Evolutionary conservation across 2,797 vertebrate genomes (phyloP), one percentile per base, ranked within the genome.

Genomic region (Acipenser ruthenus): DNA sequence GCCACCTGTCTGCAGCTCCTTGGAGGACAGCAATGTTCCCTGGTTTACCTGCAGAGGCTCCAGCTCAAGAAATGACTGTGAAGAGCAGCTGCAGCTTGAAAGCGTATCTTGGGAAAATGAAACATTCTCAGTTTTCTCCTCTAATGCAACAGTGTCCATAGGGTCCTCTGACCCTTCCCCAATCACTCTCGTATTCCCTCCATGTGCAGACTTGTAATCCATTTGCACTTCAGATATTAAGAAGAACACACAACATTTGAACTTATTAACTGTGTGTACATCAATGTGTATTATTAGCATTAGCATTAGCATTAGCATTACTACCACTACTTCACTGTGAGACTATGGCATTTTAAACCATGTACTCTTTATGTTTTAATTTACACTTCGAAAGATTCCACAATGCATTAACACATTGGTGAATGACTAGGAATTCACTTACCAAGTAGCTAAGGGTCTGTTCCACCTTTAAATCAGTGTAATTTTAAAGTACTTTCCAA

Each of bases 1-100:
- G 18, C 18, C 18, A 18, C 18, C 18, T 18, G 18, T 18, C 18
- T 18, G 18, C 18, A 18, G 18, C 18, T 18, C 18, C 18, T 18
- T 18, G 18, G 18, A 18, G 18, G 18, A 18, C 18, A 18, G 18
- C 18, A 18, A 18, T 18, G 18, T 18, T 18, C 18, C 18, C 18
- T 18, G 18, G 18, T 18, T 56, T 65, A 85, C 83, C 75, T 68
- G 72, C 52, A 76, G 70, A 60, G 47, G 47, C 50, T 75, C 69
- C 10, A 73, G 67, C 11, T 73, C 71, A 59, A 71, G 68, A 64
- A 72, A 68, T 61, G 60, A 53, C 48, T 71, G 70, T 6, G 67
- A 63, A 7, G 59, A 58, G n/a, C 23, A 62, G 47, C 47, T 49
- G 2, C 70, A 70, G 18, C 60, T 60, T 1, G 58, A 62, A 49